These are phyloP conservation scores for Torymus aiolomorphi DNA, from an alignment of 2,888 invertebrate species.

Conservation along the genomic window DNA sequence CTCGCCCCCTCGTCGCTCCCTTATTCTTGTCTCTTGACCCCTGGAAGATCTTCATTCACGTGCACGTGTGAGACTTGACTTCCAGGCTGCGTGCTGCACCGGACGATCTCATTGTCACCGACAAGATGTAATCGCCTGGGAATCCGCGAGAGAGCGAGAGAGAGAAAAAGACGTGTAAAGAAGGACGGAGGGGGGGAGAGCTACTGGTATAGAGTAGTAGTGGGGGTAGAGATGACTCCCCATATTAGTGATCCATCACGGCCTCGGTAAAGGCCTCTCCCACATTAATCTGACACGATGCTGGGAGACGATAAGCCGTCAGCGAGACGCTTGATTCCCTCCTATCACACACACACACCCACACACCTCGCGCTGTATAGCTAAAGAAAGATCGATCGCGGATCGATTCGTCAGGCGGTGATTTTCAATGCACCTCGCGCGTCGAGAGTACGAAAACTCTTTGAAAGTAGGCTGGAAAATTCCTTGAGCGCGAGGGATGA, in stretches of 20 bases:
- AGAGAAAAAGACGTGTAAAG: no score
- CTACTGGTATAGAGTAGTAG: no score
- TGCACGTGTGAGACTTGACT: constrained; percentile 16
- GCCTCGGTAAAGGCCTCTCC: constrained; percentile 50
- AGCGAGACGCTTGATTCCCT: background rate
- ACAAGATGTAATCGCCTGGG: constrained; percentile 22
- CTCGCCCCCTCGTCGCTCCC: background rate
- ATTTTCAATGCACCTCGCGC: constrained; percentile 38
- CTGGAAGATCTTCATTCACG: background rate
- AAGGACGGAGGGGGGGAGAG: no score
- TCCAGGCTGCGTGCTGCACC: constrained; percentile 13
- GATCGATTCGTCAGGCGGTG: constrained; percentile 31
- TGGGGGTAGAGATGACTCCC: background rate
- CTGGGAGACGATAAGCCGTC: constrained; percentile 63
- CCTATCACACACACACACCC: no score
- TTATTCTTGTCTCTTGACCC: background rate
- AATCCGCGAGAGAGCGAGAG: background rate
- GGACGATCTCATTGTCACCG: constrained; percentile 22
- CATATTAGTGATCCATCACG: constrained; percentile 24
- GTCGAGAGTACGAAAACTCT: background rate
- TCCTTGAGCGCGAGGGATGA: no score
- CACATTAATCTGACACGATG: constrained; percentile 66
- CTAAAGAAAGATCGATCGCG: background rate
- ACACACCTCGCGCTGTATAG: no score
- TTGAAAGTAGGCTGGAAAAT: no score